Percentiles rank a stretch among this genome's conserved stretches.
Conservation (phyloP, 2,797 vertebrate species). For the Dendrocincla fuliginosa region DNA sequence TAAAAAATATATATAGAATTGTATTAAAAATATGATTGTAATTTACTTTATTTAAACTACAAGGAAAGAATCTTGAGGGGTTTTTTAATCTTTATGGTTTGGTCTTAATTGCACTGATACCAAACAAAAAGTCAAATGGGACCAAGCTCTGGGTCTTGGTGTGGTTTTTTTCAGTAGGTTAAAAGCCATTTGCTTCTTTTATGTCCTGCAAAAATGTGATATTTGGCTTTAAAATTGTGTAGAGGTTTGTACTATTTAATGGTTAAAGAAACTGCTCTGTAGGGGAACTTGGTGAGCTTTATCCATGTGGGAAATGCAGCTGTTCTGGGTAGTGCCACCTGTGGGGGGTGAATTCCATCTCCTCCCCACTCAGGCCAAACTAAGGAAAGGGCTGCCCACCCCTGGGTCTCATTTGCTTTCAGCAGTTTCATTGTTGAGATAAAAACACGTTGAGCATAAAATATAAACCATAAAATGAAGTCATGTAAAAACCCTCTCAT, state of each 20-base stretch:
- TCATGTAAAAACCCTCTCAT: background rate
- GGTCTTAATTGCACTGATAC: background rate
- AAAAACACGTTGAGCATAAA: background rate
- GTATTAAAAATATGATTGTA: fast-evolving
- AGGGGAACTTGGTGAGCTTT: background rate
- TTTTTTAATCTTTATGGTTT: background rate
- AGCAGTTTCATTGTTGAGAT: background rate
- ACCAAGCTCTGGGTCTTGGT: background rate
- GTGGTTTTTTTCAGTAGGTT: background rate
- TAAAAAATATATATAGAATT: background rate
- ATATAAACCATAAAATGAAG: background rate
- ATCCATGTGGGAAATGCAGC: fast-evolving
- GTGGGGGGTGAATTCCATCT: background rate
- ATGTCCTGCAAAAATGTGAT: background rate
- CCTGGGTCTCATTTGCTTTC: background rate
- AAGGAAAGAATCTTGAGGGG: background rate
- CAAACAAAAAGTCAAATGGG: background rate
- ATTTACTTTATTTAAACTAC: background rate
- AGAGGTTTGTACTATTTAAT: background rate
- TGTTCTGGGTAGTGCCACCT: background rate
- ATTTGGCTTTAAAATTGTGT: background rate
- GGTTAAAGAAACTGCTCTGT: background rate
- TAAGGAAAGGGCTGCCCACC: background rate
- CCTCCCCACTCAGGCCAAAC: background rate
- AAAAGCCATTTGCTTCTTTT: background rate